Evolutionary conservation across 2,113 vertebrate genomes (phyloP), one percentile per base, ranked within the genome.

Genomic region (Daphoenositta chrysoptera): DNA sequence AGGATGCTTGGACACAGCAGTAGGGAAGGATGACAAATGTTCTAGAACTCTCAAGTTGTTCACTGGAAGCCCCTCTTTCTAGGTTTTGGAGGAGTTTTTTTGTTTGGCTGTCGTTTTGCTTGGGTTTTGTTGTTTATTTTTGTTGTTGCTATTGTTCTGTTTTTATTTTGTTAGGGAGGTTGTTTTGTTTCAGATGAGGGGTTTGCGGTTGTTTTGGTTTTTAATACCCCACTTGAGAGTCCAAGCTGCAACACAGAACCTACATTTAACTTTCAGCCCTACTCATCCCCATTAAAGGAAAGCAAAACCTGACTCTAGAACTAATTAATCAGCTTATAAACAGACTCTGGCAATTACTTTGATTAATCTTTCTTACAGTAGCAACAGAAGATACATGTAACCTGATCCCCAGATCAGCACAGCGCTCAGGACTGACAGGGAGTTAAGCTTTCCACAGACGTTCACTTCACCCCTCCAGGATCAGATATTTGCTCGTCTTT

Each of bases 281-380:
- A 66, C 54, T 92, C 68, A 83, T 27, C 13, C 13, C 64, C 39
- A 57, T 57, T 77, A 93, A 80, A 92, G 54, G 42, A 88, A 89
- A 92, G 64, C 42, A 94, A 83, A 89, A 81, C 39, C 45, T 81
- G 68, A 66, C 71, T 97, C 81, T 56, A 51, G 54, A 71, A 82
- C 87, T 54, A 87, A 93, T 76, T 87, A 79, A 94, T 94, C 93
- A 95, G 76, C 37, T 89, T 90, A 90, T 66, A 94, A 93, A 72
- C 82, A 94, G 71, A 28, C 68, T 39, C 31, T 47, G 23, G 64
- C 71, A 90, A 94, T 93, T 91, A 94, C 76, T 89, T 54, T 80
- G 80, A 89, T 92, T 88, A 92, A 88, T 85, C 75, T 92, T 73
- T 66, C 77, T 77, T 80, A 63, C 58, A 83, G 79, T 23, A 65